phyloP scores from a whole-genome alignment of 2,888 invertebrate species.

The Nymphalis polychloros region DNA sequence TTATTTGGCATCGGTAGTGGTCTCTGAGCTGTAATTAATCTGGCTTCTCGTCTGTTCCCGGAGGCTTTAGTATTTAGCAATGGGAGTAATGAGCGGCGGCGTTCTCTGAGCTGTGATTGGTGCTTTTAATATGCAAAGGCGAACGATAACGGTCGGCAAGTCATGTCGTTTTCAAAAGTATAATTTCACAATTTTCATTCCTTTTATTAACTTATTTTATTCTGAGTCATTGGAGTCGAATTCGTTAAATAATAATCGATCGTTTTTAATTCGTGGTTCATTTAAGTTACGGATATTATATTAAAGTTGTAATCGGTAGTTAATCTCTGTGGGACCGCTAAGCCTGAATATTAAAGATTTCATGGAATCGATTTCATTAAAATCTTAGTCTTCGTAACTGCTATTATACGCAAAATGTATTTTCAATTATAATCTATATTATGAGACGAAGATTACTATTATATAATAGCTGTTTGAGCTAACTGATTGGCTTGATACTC shows the following conservation, averaged over 20 bases:
- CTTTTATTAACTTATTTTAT: background rate
- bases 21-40: constrained; percentile 60
- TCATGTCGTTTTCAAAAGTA: constrained; percentile 35
- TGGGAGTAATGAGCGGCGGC: constrained; percentile 56
- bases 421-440: too few species aligned
- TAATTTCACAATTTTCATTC: constrained; percentile 8
- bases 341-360: constrained; percentile 5
- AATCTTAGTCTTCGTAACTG: background rate
- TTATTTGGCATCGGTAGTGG: constrained; percentile 41
- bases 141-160: constrained; percentile 41
- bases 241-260: background rate
- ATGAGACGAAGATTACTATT: too few species aligned
- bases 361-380: background rate
- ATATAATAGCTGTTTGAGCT: too few species aligned
- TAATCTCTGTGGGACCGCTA: background rate
- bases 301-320: background rate
- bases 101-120: constrained; percentile 55
- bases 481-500: too few species aligned
- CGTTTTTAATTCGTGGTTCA: background rate
- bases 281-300: background rate
- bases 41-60: constrained; percentile 47
- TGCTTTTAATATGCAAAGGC: constrained; percentile 64
- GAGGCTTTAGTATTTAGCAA: constrained; percentile 49
- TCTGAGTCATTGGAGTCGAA: background rate
- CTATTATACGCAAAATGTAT: too few species aligned